Evolutionary conservation across 2,797 vertebrate genomes (phyloP).

Genomic region (Fistularia tabacaria): DNA sequence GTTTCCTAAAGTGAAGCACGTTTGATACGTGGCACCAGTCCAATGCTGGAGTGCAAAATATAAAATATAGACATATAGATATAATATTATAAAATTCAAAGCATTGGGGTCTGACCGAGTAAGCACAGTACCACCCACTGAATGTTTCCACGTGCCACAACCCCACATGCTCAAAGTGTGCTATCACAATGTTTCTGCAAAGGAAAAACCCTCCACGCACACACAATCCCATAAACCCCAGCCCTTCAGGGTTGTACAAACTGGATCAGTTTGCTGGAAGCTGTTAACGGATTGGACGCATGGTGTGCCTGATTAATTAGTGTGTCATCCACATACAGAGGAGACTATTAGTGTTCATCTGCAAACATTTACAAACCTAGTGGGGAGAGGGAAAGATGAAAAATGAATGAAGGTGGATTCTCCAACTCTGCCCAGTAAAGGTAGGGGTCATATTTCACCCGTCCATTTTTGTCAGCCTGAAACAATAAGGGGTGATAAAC

Average conservation of each 20-base stretch:
- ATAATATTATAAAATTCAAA: slow-evolving; percentile 27
- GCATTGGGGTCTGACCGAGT: slow-evolving; percentile 11
- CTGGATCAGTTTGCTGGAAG: slow-evolving; percentile 45
- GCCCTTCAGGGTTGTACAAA: slow-evolving; percentile 51
- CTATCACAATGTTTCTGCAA: slow-evolving; percentile 16
- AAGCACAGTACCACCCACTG: slow-evolving; percentile 27
- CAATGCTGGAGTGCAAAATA: slow-evolving; percentile 39
- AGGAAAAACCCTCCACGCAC: slow-evolving; percentile 8
- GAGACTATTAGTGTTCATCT: slow-evolving; percentile 58
- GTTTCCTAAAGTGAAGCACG: slow-evolving; percentile 33
- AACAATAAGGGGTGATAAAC: not conserved
- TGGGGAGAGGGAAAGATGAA: slow-evolving; percentile 23
- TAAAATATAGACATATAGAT: too few species aligned
- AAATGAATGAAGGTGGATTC: slow-evolving; percentile 25
- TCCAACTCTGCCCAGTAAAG: slow-evolving; percentile 13
- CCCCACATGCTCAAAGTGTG: slow-evolving; percentile 16
- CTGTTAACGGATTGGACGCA: slow-evolving; percentile 37
- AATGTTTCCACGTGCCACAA: slow-evolving; percentile 12
- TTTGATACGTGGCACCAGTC: slow-evolving; percentile 43
- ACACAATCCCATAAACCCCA: slow-evolving; percentile 34
- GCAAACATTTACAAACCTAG: slow-evolving; percentile 54
- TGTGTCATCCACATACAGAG: slow-evolving; percentile 54
- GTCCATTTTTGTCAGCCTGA: slow-evolving; percentile 9
- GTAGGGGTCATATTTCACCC: slow-evolving; percentile 12
- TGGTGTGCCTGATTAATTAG: slow-evolving; percentile 60